Evolutionary conservation across 2,797 vertebrate species (phyloP).

Genomic region (Sparidentex hasta): DNA sequence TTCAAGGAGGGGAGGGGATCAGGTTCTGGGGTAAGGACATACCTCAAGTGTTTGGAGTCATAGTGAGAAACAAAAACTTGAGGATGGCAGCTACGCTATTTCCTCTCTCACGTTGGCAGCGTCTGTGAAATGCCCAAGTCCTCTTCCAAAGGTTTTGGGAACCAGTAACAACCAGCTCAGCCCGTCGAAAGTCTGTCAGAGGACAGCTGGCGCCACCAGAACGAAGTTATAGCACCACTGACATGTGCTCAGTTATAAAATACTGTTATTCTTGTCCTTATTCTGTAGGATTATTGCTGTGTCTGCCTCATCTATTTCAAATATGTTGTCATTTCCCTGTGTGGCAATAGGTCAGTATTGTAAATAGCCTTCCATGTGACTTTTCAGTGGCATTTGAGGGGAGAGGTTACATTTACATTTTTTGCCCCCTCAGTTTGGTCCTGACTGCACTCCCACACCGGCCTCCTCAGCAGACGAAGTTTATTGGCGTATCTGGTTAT

Average conservation of each 20-base stretch:
- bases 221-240: conserved; percentile 22
- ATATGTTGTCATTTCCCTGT: neutral
- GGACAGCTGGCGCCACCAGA: conserved; percentile 64
- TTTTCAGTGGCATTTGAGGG: conserved; percentile 42
- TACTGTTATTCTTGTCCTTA: neutral
- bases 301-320: neutral
- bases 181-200: conserved; percentile 35
- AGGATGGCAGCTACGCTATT: conserved; percentile 56
- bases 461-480: conserved; percentile 19
- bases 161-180: conserved; percentile 62
- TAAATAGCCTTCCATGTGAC: conserved; percentile 59
- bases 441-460: conserved; percentile 19
- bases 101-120: conserved; percentile 52
- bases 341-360: conserved; percentile 23
- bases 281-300: neutral
- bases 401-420: conserved; percentile 44
- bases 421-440: conserved; percentile 32
- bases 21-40: conserved; percentile 10
- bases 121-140: conserved; percentile 57
- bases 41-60: conserved; percentile 34
- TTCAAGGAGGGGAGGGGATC: conserved; percentile 2
- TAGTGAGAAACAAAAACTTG: conserved; percentile 50
- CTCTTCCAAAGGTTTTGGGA: conserved; percentile 57
- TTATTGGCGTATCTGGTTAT: conserved; percentile 53
- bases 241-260: neutral